These are phyloP conservation scores for Sitobion miscanthi DNA, from an alignment of 1,140 invertebrate genomes.

Conservation along the genomic window DNA sequence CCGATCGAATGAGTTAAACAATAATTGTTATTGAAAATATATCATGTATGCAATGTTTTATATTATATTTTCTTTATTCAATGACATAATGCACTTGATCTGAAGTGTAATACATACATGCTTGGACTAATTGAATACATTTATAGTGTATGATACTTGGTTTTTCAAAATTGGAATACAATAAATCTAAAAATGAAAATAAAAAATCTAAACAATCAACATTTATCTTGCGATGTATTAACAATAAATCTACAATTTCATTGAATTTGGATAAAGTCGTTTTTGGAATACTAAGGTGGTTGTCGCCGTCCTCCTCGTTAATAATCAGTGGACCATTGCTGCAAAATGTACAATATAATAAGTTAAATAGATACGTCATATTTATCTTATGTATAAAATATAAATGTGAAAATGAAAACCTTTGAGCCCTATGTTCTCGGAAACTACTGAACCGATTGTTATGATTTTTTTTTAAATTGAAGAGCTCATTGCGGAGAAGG, in stretches of 20 bases:
- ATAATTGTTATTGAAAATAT: no score
- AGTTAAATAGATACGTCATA: background rate
- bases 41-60: background rate
- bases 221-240: background rate
- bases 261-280: slow-evolving; percentile 2
- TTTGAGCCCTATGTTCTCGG: no score
- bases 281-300: background rate
- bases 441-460: no score
- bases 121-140: background rate
- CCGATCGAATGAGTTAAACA: no score
- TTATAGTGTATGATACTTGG: background rate
- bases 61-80: background rate
- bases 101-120: slow-evolving; percentile 26
- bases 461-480: no score
- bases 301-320: background rate
- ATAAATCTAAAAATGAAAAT: slow-evolving; percentile 30
- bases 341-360: background rate
- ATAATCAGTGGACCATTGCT: background rate
- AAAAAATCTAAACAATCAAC: slow-evolving; percentile 8
- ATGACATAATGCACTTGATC: slow-evolving; percentile 3
- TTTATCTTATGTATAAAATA: no score
- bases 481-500: no score
- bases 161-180: background rate
- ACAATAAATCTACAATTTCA: background rate
- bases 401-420: no score